phyloP scores from a whole-genome alignment of 2,113 vertebrate genomes.

The Meriones unguiculatus region DNA sequence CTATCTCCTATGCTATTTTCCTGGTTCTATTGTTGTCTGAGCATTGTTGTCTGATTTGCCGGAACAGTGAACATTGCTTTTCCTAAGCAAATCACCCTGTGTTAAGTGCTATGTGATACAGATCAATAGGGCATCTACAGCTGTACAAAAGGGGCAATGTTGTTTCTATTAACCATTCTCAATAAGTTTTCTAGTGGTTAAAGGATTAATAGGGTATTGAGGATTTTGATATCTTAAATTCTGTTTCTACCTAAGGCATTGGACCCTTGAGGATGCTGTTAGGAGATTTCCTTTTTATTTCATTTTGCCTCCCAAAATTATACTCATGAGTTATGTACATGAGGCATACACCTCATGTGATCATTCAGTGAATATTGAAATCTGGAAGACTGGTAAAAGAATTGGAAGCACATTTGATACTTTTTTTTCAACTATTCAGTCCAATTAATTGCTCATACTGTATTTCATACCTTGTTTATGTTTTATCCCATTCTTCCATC shows the following conservation, averaged over 20 bases:
- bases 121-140: conserved; percentile 77
- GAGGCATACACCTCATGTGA: neutral
- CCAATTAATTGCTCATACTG: neutral
- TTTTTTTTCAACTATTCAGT: neutral
- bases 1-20: conserved; percentile 61
- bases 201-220: conserved; percentile 70
- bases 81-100: conserved; percentile 80
- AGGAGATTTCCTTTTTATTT: neutral
- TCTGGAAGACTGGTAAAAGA: neutral
- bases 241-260: conserved; percentile 55
- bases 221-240: conserved; percentile 67
- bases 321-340: neutral
- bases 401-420: neutral
- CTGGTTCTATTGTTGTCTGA: conserved; percentile 72
- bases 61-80: conserved; percentile 78
- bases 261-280: conserved; percentile 29
- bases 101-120: conserved; percentile 81
- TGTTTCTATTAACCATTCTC: conserved; percentile 71
- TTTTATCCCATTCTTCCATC: neutral
- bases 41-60: conserved; percentile 77
- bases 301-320: neutral
- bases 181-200: conserved; percentile 73
- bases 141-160: conserved; percentile 75
- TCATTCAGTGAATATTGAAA: neutral
- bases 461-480: neutral